phyloP scores from a whole-genome alignment of 2,797 vertebrate species.

The Esox masquinongy region DNA sequence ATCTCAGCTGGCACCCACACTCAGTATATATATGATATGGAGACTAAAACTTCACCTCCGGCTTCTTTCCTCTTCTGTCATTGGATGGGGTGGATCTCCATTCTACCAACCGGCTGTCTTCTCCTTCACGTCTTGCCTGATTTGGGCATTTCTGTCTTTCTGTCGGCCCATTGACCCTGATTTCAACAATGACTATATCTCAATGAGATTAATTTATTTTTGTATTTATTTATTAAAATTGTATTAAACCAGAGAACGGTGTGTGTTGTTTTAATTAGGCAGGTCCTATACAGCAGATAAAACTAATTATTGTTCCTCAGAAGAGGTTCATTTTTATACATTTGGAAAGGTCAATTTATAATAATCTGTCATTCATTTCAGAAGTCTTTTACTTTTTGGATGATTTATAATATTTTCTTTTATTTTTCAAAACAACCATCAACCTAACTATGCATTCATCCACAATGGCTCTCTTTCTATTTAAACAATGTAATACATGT shows the following conservation, averaged over 20 bases:
- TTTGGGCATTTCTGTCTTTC: conserved; percentile 32
- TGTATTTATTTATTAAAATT: conserved; percentile 84
- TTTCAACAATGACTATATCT: conserved; percentile 63
- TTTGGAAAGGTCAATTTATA: background rate
- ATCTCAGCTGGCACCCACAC: background rate
- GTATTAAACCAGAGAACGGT: conserved; percentile 49
- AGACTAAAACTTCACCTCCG: background rate
- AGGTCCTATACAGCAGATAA: background rate
- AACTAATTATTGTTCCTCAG: background rate
- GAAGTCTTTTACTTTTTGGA: background rate
- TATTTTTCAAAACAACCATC: conserved; percentile 33
- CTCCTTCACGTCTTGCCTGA: conserved; percentile 9
- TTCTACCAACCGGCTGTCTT: background rate
- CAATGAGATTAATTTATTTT: conserved; percentile 74
- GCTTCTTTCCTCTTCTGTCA: conserved; percentile 1
- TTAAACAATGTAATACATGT: background rate
- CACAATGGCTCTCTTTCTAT: background rate
- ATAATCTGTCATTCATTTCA: background rate
- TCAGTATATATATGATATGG: background rate
- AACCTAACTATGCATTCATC: conserved; percentile 15
- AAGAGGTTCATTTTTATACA: background rate
- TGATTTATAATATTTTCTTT: conserved; percentile 36
- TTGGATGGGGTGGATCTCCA: background rate
- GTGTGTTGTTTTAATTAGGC: conserved; percentile 37
- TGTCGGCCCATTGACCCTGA: conserved; percentile 61